Base-by-base conservation (phyloP, 2,888 invertebrate species). In the Cryptocheilus praepositus region DNA sequence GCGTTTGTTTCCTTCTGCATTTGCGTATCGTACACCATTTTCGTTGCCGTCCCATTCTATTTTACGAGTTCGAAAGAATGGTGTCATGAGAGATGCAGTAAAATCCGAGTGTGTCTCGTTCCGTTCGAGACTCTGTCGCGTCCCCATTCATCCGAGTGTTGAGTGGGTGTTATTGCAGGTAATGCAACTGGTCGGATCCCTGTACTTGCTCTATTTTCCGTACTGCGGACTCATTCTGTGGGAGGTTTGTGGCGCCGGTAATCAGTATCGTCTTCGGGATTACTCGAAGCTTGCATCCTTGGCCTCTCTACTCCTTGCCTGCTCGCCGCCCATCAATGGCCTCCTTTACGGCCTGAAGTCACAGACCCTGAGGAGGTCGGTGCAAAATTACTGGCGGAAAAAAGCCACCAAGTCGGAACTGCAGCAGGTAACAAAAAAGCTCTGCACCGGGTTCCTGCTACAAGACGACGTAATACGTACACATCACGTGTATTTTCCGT, bases 331-430 rank as follows among this genome's bases (percentile, higher is more conserved):
- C 0, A 91, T 95, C 45, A 95, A 95, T 84, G 93, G 94, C n/a
- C 92, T 95, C 59, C 89, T 95, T 51, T 95, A 95, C 83, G 95
- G 95, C 49, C 90, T 95, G 59, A 92, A 94, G 84, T 95, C 93
- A 86, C 93, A 93, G 86, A 91, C 92, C 0, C 89, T 95, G 45
- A 90, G 93, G 67, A 93, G 93, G 83, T 93, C 94, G 60, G 92
- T 95, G 79, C 91, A 93, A 77, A 94, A 95, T 85, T 95, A 95
- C 85, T 93, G 93, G 91, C 90, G 95, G 56, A 95, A 95, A 89
- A 92, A 94, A 85, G 91, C 94, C 89, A 94, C 94, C 2, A 94
- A 94, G 87, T 94, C 93, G 83, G 95, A 95, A 86, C 92, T 95
- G 54, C 93, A 94, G 71, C 93, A 94, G 84, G 89, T 89, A 81